Conservation (phyloP, 2,888 invertebrate species). For the Drosophila aldrichi region DNA sequence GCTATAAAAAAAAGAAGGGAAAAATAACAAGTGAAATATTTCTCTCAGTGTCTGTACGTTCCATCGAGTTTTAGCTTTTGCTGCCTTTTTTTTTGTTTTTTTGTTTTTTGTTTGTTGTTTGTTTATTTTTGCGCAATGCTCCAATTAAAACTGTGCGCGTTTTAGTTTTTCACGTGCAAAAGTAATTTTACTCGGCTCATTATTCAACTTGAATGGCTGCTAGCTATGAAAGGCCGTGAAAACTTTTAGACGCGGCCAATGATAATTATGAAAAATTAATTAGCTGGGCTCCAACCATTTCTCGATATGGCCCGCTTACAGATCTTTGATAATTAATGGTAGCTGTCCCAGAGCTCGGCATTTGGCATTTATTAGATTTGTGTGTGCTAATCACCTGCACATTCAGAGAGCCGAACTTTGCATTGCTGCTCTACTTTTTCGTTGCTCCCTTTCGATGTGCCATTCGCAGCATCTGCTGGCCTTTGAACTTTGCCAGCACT, state of each 20-base stretch:
- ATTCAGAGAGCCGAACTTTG: not conserved
- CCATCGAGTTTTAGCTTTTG: conserved; percentile 41
- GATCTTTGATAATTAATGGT: conserved; percentile 61
- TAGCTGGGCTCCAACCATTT: conserved; percentile 54
- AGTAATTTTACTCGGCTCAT: conserved; percentile 41
- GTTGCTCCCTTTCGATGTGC: conserved; percentile 15
- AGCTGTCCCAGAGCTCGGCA: conserved; percentile 28
- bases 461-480: conserved; percentile 42
- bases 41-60: conserved; percentile 29
- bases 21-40: conserved; percentile 32
- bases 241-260: conserved; percentile 34
- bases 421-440: not conserved
- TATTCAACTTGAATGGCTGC: conserved; percentile 49
- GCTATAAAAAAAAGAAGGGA: not conserved
- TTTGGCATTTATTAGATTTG: conserved; percentile 54
- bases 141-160: conserved; percentile 62
- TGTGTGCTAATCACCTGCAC: conserved; percentile 67
- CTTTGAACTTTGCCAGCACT: conserved; percentile 66
- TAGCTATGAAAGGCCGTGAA: conserved; percentile 19
- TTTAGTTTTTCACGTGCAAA: conserved; percentile 42
- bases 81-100: conserved; percentile 6
- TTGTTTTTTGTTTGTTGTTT: conserved; percentile 17
- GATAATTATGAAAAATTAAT: conserved; percentile 73
- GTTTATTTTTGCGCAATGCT: conserved; percentile 71
- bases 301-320: conserved; percentile 40